Conservation (phyloP, 2,888 invertebrate genomes). For the Lymantria monacha region DNA sequence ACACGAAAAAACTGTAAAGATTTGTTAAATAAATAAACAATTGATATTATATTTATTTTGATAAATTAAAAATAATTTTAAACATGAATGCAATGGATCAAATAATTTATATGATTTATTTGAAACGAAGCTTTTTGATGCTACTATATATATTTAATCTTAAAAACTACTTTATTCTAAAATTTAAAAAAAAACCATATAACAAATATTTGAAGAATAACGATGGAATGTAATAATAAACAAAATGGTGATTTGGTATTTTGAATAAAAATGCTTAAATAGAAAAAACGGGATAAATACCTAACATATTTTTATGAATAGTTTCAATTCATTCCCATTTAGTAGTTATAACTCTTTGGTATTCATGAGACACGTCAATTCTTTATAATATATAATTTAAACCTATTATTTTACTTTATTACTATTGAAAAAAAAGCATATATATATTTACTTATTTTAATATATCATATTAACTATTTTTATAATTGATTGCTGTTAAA, state of each 20-base stretch:
- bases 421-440: neutral
- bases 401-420: neutral
- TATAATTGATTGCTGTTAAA: neutral
- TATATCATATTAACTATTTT: neutral
- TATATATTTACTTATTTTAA: neutral
- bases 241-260: constrained; percentile 47
- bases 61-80: constrained; percentile 4
- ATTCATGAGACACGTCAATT: constrained; percentile 58
- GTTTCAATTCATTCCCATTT: constrained; percentile 36
- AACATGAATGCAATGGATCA: neutral
- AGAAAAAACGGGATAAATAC: constrained; percentile 60
- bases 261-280: constrained; percentile 58
- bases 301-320: constrained; percentile 50
- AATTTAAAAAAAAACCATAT: constrained; percentile 54
- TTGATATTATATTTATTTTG: constrained; percentile 12
- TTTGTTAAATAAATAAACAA: constrained; percentile 18
- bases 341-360: constrained; percentile 42
- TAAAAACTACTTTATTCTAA: constrained; percentile 57
- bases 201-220: constrained; percentile 53
- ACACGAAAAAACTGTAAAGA: constrained; percentile 49
- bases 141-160: constrained; percentile 55
- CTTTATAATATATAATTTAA: constrained; percentile 11
- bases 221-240: constrained; percentile 58
- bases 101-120: neutral
- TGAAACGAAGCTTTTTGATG: constrained; percentile 40